A percentile compares a stretch with the other conserved stretches of the same genome.
Conservation (phyloP, 1,140 invertebrate species). For the Pseudoatta argentina region DNA sequence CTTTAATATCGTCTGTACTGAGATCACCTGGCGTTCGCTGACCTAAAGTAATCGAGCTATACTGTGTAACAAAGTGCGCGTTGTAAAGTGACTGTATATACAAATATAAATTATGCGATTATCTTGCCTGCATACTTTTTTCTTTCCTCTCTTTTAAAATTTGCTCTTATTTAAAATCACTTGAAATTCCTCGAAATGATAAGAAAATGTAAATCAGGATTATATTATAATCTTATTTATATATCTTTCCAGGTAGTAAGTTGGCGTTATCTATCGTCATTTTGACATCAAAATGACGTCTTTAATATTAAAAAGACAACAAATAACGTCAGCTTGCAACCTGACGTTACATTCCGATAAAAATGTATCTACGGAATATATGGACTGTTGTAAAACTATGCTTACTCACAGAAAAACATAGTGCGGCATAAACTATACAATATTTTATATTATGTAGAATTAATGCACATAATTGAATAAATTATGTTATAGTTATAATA, state of each 20-base stretch:
- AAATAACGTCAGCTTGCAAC: too few species aligned
- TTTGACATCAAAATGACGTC: too few species aligned
- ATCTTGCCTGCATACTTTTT: conserved; percentile 25
- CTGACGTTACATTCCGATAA: background rate
- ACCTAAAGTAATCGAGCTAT: conserved; percentile 79
- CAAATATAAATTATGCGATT: conserved; percentile 86
- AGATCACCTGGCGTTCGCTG: conserved; percentile 76
- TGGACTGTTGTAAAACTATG: background rate
- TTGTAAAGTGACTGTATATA: conserved; percentile 87
- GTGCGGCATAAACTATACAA: too few species aligned
- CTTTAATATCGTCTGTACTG: conserved; percentile 81
- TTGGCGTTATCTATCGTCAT: too few species aligned
- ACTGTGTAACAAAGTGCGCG: conserved; percentile 82
- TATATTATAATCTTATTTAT: conserved; percentile 8
- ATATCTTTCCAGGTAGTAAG: background rate
- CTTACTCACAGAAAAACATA: too few species aligned
- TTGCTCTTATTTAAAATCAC: background rate
- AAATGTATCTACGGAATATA: background rate
- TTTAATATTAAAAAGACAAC: too few species aligned
- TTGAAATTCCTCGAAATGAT: background rate
- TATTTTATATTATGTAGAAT: too few species aligned
- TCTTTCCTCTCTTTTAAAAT: background rate
- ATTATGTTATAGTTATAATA: too few species aligned
- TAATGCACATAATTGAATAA: too few species aligned
- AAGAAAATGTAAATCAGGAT: too few species aligned